Evolutionary conservation across 2,113 vertebrate genomes (phyloP).

Genomic region (Sinocyclocheilus grahami): DNA sequence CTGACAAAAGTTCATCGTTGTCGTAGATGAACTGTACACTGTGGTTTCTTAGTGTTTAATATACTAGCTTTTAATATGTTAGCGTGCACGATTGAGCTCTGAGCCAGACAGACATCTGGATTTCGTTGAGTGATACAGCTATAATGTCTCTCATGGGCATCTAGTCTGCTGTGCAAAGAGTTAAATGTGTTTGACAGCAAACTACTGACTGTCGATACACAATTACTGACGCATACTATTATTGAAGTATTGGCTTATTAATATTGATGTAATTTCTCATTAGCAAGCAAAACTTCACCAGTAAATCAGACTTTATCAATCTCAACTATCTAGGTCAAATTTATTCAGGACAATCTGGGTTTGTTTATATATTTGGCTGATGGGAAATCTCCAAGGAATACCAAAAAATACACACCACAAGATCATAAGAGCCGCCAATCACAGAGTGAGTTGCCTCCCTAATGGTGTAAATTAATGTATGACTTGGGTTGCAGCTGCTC

Average conservation of each 20-base stretch:
- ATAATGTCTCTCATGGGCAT: conserved; percentile 46
- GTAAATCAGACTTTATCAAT: too few relatives aligned
- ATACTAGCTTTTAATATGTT: background rate
- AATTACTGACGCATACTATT: background rate
- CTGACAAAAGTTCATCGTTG: background rate
- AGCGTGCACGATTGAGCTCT: conserved; percentile 14
- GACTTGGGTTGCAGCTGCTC: background rate
- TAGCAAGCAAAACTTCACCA: too few relatives aligned
- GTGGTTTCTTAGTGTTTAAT: background rate
- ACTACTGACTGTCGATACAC: background rate
- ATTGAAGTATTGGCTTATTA: background rate
- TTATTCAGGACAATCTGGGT: background rate
- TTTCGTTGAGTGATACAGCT: conserved; percentile 43
- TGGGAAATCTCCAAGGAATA: background rate
- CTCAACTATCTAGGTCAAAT: background rate
- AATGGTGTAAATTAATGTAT: conserved; percentile 6
- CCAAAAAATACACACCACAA: background rate
- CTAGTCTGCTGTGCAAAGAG: conserved; percentile 13
- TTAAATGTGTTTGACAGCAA: conserved; percentile 16
- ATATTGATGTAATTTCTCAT: background rate
- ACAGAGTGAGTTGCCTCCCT: background rate
- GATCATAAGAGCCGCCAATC: background rate
- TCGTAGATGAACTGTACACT: background rate
- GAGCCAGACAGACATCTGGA: conserved; percentile 47
- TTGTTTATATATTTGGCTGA: background rate